A percentile compares a stretch with the other conserved stretches of the same genome.
Evolutionary conservation across 2,113 vertebrate genomes (phyloP).

Genomic region (Thinocorus orbignyianus): DNA sequence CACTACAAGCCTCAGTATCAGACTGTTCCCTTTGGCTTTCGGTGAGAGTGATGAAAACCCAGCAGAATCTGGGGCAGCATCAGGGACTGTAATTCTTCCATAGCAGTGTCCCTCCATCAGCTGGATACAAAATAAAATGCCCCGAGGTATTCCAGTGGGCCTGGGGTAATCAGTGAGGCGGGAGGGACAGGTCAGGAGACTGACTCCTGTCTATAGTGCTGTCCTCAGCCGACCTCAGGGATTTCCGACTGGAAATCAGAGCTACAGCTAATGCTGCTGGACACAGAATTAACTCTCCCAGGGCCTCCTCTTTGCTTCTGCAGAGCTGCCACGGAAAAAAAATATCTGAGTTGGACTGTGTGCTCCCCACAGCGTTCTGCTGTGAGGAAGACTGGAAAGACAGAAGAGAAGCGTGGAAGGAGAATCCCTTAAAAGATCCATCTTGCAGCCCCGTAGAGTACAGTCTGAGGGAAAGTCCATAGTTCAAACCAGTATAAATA

Average conservation of each 20-base stretch:
- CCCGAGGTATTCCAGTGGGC: background rate
- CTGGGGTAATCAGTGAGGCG: background rate
- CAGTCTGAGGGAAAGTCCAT: background rate
- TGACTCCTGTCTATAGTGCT: background rate
- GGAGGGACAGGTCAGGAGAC: background rate
- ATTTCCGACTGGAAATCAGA: constrained; percentile 61
- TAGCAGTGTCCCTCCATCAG: background rate
- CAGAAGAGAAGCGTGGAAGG: background rate
- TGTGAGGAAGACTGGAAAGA: background rate
- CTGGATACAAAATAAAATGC: background rate
- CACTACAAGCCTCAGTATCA: background rate
- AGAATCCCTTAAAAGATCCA: background rate
- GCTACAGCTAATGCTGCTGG: constrained; percentile 58
- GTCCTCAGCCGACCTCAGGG: constrained; percentile 55
- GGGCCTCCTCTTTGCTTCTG: constrained; percentile 16
- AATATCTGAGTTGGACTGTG: background rate
- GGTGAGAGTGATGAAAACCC: background rate
- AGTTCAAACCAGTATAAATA: constrained; percentile 7
- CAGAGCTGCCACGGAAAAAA: background rate
- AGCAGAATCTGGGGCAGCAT: background rate
- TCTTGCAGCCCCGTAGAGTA: background rate
- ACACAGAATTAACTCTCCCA: constrained; percentile 64
- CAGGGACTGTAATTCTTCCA: background rate
- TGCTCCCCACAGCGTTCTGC: background rate
- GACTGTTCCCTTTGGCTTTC: background rate